Conservation (phyloP, 2,113 vertebrate species). For the Pachypanchax playfairii region DNA sequence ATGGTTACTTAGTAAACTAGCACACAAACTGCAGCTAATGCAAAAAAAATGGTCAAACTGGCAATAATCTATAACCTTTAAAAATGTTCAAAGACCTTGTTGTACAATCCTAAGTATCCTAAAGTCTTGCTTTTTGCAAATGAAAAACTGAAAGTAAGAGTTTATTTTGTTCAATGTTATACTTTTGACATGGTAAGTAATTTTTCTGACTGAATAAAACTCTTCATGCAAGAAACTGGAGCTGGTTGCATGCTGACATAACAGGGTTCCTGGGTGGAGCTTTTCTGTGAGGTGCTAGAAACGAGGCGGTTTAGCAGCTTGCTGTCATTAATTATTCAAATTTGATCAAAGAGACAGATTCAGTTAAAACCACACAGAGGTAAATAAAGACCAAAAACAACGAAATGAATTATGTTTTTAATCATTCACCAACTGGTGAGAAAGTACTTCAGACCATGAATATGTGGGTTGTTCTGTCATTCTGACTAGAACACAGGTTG, state of each 20-base stretch:
- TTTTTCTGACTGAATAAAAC: neutral
- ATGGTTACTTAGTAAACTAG: too few species aligned
- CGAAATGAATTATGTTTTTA: conserved; percentile 1
- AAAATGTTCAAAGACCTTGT: too few species aligned
- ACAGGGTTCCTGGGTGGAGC: conserved; percentile 36
- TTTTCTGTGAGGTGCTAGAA: conserved; percentile 35
- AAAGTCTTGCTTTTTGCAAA: too few species aligned
- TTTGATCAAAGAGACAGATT: conserved; percentile 57
- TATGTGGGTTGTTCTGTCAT: neutral
- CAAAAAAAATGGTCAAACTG: too few species aligned
- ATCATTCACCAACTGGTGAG: neutral
- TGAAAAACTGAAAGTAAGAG: too few species aligned
- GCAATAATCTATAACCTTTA: too few species aligned
- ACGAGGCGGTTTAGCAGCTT: conserved; percentile 32
- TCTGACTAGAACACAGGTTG: neutral
- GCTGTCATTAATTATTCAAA: conserved; percentile 61
- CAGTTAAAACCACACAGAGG: conserved; percentile 9
- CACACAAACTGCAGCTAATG: too few species aligned
- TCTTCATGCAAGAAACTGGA: conserved; percentile 26
- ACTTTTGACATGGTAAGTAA: neutral
- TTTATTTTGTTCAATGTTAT: too few species aligned
- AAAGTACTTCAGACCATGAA: neutral
- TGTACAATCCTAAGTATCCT: too few species aligned
- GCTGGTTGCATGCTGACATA: conserved; percentile 23
- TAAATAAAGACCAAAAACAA: conserved; percentile 27